Evolutionary conservation across 2,113 vertebrate genomes (phyloP).

Genomic region (Epinephelus lanceolatus): DNA sequence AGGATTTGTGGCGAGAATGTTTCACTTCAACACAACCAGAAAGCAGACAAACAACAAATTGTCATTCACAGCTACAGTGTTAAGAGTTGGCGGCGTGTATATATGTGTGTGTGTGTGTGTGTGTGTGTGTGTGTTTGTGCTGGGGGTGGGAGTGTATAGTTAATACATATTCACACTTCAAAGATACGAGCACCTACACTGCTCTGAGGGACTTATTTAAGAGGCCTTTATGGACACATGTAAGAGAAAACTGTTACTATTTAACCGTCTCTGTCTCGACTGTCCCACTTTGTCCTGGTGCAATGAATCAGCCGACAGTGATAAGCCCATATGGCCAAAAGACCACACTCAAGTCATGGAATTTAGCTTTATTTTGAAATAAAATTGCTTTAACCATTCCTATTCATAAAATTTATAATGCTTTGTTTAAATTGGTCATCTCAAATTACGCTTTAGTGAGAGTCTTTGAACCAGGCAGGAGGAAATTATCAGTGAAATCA

Average conservation of each 20-base stretch:
- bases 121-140: background rate
- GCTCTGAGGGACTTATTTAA: background rate
- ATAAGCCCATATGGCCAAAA: too few species aligned
- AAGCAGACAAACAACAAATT: constrained; percentile 23
- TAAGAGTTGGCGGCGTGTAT: background rate
- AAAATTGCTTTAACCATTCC: too few species aligned
- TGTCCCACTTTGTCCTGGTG: constrained; percentile 3
- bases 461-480: background rate
- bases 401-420: too few species aligned
- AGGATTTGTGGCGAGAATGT: background rate
- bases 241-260: background rate
- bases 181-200: background rate
- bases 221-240: background rate
- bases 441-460: background rate
- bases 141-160: background rate
- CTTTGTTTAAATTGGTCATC: background rate
- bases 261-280: constrained; percentile 8
- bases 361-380: too few species aligned
- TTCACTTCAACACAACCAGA: constrained; percentile 1
- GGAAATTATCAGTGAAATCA: background rate
- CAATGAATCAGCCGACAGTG: too few species aligned
- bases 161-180: constrained; percentile 29
- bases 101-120: background rate
- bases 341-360: too few species aligned
- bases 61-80: constrained; percentile 19